Base-by-base conservation (phyloP, 2,113 vertebrate species). In the Sporophila hypoxantha region DNA sequence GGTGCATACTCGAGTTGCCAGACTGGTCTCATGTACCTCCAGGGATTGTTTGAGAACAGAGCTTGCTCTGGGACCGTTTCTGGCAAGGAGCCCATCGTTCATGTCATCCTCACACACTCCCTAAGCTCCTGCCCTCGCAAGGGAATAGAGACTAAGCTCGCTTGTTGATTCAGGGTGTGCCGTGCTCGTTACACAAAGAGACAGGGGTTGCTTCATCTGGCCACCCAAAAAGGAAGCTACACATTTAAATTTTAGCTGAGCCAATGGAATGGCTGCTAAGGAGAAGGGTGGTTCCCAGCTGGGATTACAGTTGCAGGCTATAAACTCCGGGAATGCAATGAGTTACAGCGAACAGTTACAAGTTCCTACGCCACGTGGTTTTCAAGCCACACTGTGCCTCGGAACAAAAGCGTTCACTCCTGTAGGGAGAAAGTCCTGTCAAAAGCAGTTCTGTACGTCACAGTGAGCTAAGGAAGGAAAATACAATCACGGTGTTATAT, bases 321-420 rank as follows among this genome's bases (percentile, higher is more conserved):
- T 34, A 8, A 74, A 50, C 49, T 44, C 26, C 2, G 65, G 30
- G 50, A 67, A 42, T 10, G 4, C 5, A 5, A 18, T 0, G 36
- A 69, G 14, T 14, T 56, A 14, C 34, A 4, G 12, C 17, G 66
- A 75, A 64, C 82, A 67, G 89, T 87, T 88, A 86, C 12, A 37
- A 46, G 1, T n/a, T 27, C 13, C 39, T 4, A 7, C 5, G 0
- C 34, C 2, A 4, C 2, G 1, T 25, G 56, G 1, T n/a, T 70
- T 55, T 55, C 30, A 44, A 69, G 4, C 39, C 52, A 1, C 12
- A 2, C 5, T 3, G 49, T 13, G 34, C 32, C 34, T 6, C n/a
- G 16, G 32, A 81, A 32, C 47, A 85, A 53, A 86, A 5, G 14
- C 12, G 27, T 7, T 16, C 26, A 2, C 23, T 42, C 23, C n/a